Base-by-base conservation (phyloP, 35 echinoderm and acorn worm species). In the Acanthaster planci region DNA sequence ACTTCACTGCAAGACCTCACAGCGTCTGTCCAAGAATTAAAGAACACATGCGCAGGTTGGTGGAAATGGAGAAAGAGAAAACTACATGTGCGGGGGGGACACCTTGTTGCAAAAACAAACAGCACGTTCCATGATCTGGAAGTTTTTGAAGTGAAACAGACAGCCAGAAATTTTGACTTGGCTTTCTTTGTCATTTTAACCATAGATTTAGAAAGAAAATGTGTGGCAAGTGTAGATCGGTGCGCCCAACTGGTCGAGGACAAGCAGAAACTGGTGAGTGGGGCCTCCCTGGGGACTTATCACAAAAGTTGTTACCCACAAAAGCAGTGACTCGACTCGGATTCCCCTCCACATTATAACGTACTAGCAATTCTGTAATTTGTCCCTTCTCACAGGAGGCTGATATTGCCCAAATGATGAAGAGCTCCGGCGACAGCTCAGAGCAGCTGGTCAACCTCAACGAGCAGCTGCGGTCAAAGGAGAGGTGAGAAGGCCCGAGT, bases 251-350 rank as follows among this genome's bases (percentile, higher is more conserved):
- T 97, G 26, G 76, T 89, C 40, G 82, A 97, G 51, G 94, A 97
- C 35, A 97, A 97, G 76, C 89, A 78, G 58, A 93, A 97, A 77
- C 75, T 97, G 84, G 94, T 97, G 67, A 88, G 86, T n/a, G n/a
- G n/a, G n/a, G n/a, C n/a, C n/a, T n/a, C n/a, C n/a, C n/a, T n/a
- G n/a, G n/a, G n/a, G n/a, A n/a, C n/a, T n/a, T n/a, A n/a, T n/a
- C n/a, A n/a, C n/a, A n/a, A n/a, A n/a, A n/a, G n/a, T n/a, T n/a
- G n/a, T n/a, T n/a, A n/a, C n/a, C n/a, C n/a, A n/a, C n/a, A n/a
- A n/a, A n/a, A n/a, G n/a, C n/a, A n/a, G n/a, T n/a, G n/a, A n/a
- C n/a, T n/a, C n/a, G n/a, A n/a, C n/a, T n/a, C n/a, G n/a, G n/a
- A n/a, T n/a, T n/a, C n/a, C n/a, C n/a, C n/a, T n/a, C n/a, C n/a